Conservation (phyloP, 2,888 invertebrate genomes). For the Limnephilus auricula region DNA sequence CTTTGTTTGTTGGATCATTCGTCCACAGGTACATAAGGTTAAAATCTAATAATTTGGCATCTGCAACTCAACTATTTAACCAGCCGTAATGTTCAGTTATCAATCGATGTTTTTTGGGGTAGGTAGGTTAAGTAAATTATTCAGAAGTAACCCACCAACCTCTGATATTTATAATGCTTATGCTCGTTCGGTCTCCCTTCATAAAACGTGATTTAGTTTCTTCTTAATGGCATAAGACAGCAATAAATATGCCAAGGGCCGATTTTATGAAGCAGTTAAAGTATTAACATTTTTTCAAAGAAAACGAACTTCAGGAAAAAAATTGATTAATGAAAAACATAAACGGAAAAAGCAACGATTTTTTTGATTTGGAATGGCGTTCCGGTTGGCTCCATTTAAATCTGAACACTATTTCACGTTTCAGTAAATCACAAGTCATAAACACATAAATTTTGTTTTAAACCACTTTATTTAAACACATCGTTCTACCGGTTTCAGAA, state of each 20-base stretch:
- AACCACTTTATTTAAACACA: too few relatives aligned
- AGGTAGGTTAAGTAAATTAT: background rate
- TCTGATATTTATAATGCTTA: background rate
- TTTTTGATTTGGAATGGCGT: background rate
- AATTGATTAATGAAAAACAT: background rate
- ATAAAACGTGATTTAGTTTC: background rate
- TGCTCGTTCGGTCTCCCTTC: background rate
- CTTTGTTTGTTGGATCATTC: too few relatives aligned
- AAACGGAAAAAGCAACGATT: background rate
- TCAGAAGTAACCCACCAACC: background rate
- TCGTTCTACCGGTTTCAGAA: too few relatives aligned
- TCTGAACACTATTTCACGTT: background rate
- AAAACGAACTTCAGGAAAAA: background rate
- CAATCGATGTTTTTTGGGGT: background rate
- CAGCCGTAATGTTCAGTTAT: background rate
- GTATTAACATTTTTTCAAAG: background rate
- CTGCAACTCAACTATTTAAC: background rate
- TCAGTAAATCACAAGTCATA: too few relatives aligned
- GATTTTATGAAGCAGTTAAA: background rate
- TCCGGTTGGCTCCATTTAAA: background rate
- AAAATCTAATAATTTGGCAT: background rate
- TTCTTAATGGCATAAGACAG: background rate
- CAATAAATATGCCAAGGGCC: background rate
- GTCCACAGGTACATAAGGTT: background rate
- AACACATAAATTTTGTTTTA: too few relatives aligned